Evolutionary conservation across 1,140 invertebrate genomes (phyloP), one percentile per base, ranked within the genome.

Genomic region (Lepidurus arcticus): DNA sequence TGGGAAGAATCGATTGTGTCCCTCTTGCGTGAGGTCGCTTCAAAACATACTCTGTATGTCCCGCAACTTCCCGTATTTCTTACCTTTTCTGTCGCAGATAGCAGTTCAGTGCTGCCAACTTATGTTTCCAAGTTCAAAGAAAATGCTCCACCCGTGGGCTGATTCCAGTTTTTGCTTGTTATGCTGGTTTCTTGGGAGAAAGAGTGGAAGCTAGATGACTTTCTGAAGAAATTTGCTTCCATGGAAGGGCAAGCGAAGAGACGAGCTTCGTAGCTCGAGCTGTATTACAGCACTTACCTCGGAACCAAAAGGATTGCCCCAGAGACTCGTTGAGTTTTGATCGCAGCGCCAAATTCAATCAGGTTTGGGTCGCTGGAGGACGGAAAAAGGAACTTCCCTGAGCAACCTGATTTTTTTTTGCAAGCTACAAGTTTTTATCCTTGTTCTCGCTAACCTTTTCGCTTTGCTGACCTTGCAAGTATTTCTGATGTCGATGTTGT

Each of bases 311-410:
- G 53, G 21, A 65, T 65, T 65, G 53, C 53, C 13, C 13, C 53
- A 65, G 53, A 47, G 45, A 65, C 16, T 65, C 53, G 53, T 65
- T 65, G 53, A 16, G n/a, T 65, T 65, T 65, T 65, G 53, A 65
- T 65, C 53, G 53, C 21, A 13, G 53, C 53, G 21, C 53, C 53
- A 65, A 65, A 65, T 65, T 65, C 53, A 65, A 65, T 65, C 53
- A 65, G 13, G 53, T 6, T 11, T 65, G n/a, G n/a, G 16, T 65
- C 16, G 13, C 34, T 34, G 34, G 13, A 65, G 53, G 21, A 65
- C 16, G 13, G 8, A 65, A 9, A 65, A 65, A 65, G 16, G 13
- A 13, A 13, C 13, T 34, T 34, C 3, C 16, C 53, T 16, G n/a
- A 65, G 16, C 53, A n/a, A 13, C 1, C 16, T 65, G 53, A 21